These are phyloP conservation scores for Drosophila diplacantha DNA, from an alignment of 2,888 invertebrate genomes.

Conservation along the genomic window DNA sequence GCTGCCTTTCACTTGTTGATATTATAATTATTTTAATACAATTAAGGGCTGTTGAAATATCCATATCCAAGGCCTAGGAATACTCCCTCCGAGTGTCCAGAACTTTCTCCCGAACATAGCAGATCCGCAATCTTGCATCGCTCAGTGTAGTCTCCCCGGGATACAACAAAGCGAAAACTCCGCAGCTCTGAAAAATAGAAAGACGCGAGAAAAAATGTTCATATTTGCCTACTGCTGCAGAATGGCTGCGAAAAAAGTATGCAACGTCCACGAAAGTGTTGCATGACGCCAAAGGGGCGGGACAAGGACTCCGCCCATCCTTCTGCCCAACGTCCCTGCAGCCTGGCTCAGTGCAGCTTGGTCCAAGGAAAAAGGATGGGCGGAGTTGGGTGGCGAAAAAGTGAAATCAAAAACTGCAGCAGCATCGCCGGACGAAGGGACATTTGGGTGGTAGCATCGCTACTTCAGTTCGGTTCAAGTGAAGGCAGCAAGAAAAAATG, in stretches of 20 bases:
- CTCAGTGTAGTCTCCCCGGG: constrained; percentile 29
- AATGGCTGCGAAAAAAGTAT: constrained; percentile 41
- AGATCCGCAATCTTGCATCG: background rate
- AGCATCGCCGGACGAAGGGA: constrained; percentile 36
- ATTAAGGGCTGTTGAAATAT: too few relatives aligned
- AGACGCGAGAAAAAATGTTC: constrained; percentile 40
- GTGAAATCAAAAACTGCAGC: constrained; percentile 72
- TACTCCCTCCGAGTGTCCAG: background rate
- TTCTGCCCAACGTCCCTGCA: constrained; percentile 32
- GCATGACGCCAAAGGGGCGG: constrained; percentile 51
- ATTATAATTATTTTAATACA: background rate
- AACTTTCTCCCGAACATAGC: too few relatives aligned
- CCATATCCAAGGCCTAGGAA: too few relatives aligned
- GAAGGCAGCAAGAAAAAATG: constrained; percentile 71
- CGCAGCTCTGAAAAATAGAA: constrained; percentile 47
- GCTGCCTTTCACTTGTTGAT: too few relatives aligned
- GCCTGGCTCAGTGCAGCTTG: constrained; percentile 55
- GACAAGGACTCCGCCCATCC: constrained; percentile 8
- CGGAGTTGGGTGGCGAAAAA: constrained; percentile 54
- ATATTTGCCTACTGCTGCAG: constrained; percentile 49
- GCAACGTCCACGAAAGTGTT: constrained; percentile 42
- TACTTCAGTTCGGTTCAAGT: constrained; percentile 65
- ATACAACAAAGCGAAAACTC: constrained; percentile 42
- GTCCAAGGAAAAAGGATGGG: constrained; percentile 23
- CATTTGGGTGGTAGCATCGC: constrained; percentile 32